Conservation (phyloP, 2,888 invertebrate genomes). For the Folsomia candida region DNA sequence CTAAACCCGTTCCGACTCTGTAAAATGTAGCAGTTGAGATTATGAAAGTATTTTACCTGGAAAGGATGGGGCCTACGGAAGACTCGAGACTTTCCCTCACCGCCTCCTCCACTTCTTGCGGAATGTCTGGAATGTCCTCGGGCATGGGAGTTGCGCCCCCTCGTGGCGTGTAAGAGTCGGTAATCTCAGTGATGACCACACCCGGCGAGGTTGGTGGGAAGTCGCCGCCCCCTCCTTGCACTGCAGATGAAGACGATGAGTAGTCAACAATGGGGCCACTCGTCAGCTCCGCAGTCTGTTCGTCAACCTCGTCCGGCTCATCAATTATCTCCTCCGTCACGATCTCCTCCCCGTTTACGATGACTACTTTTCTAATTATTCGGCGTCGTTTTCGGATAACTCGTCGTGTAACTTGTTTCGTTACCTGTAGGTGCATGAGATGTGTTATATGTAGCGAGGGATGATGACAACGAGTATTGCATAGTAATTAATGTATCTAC, state of each 20-base stretch:
- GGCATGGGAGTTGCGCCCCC: background rate
- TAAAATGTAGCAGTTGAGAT: background rate
- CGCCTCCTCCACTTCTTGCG: background rate
- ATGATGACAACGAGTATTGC: no score
- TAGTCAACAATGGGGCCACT: conserved; percentile 46
- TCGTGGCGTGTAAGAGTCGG: background rate
- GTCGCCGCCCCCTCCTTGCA: background rate
- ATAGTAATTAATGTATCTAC: no score
- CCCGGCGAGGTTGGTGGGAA: background rate
- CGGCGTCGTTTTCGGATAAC: conserved; percentile 72
- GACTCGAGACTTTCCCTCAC: no score
- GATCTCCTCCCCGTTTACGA: conserved; percentile 79
- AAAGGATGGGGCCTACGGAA: no score
- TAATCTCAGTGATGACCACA: conserved; percentile 17
- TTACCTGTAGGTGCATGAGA: no score
- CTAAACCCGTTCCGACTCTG: no score
- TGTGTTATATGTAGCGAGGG: no score
- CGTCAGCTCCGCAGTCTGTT: conserved; percentile 42
- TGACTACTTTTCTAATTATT: conserved; percentile 71
- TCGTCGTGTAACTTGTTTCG: conserved; percentile 74
- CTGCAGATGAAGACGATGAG: conserved; percentile 7
- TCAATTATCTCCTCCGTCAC: conserved; percentile 79
- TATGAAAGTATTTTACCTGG: background rate
- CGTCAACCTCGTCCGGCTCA: conserved; percentile 74
- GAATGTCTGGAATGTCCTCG: background rate